Conservation (phyloP, 2,888 invertebrate genomes). For the Hyposoter dolosus region DNA sequence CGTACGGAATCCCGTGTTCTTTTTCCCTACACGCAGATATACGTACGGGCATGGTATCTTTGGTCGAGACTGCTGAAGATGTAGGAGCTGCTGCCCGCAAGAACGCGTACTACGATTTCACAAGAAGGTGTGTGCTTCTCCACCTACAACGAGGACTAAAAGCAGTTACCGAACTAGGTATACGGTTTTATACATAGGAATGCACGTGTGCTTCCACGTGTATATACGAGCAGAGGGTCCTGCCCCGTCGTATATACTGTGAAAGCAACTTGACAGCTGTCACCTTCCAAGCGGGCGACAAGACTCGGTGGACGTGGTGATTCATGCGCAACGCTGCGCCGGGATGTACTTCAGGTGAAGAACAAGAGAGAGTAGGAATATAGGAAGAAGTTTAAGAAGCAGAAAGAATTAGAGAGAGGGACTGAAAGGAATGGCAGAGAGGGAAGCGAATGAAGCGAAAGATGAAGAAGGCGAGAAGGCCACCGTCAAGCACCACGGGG, state of each 20-base stretch:
- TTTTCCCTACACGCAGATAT: conserved; percentile 16
- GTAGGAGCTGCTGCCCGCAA: conserved; percentile 50
- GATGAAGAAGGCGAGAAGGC: conserved; percentile 35
- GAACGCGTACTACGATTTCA: conserved; percentile 50
- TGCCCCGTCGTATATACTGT: conserved; percentile 67
- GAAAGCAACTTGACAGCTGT: conserved; percentile 82
- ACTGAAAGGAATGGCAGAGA: conserved; percentile 3
- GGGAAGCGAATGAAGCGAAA: conserved; percentile 46
- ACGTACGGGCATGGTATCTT: conserved; percentile 29
- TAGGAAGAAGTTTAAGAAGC: conserved; percentile 34
- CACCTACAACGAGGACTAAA: conserved; percentile 44
- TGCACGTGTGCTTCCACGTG: conserved; percentile 15
- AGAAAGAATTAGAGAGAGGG: conserved; percentile 7
- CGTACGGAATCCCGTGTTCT: conserved; percentile 53
- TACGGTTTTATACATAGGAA: not conserved
- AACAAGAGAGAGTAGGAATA: conserved; percentile 35
- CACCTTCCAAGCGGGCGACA: conserved; percentile 81
- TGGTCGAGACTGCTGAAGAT: conserved; percentile 51
- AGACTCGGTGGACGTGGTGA: conserved; percentile 80
- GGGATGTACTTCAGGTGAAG: conserved; percentile 42
- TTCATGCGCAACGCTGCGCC: conserved; percentile 77
- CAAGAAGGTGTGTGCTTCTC: conserved; percentile 47
- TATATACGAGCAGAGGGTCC: conserved; percentile 51
- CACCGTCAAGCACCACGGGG: conserved; percentile 72
- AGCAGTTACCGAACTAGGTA: conserved; percentile 25